These are phyloP conservation scores for Tetrao urogallus DNA, from an alignment of 2,113 vertebrate genomes.

Conservation along the genomic window DNA sequence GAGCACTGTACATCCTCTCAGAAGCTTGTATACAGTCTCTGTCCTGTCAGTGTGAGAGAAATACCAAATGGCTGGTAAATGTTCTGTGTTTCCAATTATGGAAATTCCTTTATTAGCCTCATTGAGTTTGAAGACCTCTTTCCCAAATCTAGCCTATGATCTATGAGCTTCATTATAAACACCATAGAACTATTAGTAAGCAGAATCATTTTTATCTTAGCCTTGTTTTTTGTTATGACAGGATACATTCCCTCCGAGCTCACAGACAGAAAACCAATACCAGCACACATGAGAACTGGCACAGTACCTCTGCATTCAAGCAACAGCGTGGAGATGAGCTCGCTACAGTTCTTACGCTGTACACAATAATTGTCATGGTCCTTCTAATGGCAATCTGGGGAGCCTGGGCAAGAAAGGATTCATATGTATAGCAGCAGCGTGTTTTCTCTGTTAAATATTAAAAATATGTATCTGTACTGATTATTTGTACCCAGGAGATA, in stretches of 20 bases:
- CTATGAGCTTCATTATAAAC: not conserved
- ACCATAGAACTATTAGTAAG: not conserved
- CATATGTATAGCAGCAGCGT: not conserved
- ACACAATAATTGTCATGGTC: slow-evolving; percentile 68
- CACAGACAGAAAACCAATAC: slow-evolving; percentile 62
- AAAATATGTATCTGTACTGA: not conserved
- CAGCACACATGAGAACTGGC: slow-evolving; percentile 42
- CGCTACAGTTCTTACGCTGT: slow-evolving; percentile 41
- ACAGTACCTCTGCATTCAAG: slow-evolving; percentile 43
- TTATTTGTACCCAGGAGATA: not conserved
- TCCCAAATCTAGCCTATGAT: slow-evolving; percentile 34
- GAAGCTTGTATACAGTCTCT: not conserved
- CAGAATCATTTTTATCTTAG: not conserved
- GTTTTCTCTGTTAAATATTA: not conserved
- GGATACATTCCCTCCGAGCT: slow-evolving; percentile 77
- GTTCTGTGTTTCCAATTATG: slow-evolving; percentile 55
- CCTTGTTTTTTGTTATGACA: slow-evolving; percentile 54
- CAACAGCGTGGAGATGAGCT: slow-evolving; percentile 50
- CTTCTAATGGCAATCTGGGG: slow-evolving; percentile 72
- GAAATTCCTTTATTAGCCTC: slow-evolving; percentile 15
- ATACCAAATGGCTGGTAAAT: slow-evolving; percentile 50
- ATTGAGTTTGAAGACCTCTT: slow-evolving; percentile 25
- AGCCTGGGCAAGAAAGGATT: slow-evolving; percentile 70
- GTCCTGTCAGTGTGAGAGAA: slow-evolving; percentile 41
- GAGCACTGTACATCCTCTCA: not conserved